A percentile compares a stretch with the other conserved stretches of the same genome.
Evolutionary conservation across 1,140 invertebrate species (phyloP).

Genomic region (Armadillidium nasatum): DNA sequence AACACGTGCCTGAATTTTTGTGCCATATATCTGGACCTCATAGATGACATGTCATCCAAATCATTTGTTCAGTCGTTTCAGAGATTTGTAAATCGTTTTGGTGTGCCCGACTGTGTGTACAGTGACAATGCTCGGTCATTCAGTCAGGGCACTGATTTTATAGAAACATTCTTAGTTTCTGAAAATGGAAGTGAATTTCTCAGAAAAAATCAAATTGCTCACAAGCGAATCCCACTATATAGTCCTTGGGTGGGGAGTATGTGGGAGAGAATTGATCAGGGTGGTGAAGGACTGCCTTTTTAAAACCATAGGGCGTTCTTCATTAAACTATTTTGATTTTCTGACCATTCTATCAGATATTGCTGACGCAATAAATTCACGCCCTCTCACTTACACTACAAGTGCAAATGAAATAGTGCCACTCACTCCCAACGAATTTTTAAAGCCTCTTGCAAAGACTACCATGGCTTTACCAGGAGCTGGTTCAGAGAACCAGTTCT

Average conservation of each 20-base stretch:
- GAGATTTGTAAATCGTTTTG: background rate
- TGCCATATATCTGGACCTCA: background rate
- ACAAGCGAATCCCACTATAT: conserved; percentile 18
- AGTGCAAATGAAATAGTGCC: too few relatives aligned
- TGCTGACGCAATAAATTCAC: background rate
- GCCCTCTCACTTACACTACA: background rate
- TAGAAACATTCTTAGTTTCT: background rate
- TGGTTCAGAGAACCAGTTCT: too few relatives aligned
- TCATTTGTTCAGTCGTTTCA: background rate
- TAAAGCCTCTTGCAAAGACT: too few relatives aligned
- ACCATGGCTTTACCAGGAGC: too few relatives aligned
- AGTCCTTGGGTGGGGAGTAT: background rate
- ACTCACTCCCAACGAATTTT: too few relatives aligned
- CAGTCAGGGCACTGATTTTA: background rate
- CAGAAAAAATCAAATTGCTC: background rate
- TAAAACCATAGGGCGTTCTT: background rate
- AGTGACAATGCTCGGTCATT: conserved; percentile 12
- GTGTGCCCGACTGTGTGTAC: background rate
- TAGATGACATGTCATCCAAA: background rate
- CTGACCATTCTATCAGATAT: background rate
- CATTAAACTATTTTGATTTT: conserved; percentile 2
- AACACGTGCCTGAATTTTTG: background rate
- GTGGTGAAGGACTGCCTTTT: conserved; percentile 1
- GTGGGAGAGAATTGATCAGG: background rate
- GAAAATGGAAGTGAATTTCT: background rate